phyloP scores from a whole-genome alignment of 1,140 invertebrate species.

The Drosophila miranda region DNA sequence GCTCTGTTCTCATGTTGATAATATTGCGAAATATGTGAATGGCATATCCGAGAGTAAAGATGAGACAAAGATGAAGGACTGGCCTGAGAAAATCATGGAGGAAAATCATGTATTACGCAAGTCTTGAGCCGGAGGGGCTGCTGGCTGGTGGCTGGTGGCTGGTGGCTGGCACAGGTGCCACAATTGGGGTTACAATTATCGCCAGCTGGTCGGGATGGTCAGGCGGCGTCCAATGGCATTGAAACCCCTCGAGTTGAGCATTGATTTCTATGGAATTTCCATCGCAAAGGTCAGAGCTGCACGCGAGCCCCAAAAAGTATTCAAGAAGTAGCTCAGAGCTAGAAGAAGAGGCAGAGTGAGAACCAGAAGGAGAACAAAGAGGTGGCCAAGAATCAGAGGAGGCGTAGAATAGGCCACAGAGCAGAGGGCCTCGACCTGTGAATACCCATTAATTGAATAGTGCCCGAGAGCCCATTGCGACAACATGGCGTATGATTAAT shows the following conservation, averaged over 20 bases:
- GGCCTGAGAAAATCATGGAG: not conserved
- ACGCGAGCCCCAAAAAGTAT: constrained; percentile 9
- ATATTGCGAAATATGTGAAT: constrained; percentile 1
- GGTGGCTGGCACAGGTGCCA: constrained; percentile 2
- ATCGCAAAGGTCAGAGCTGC: constrained; percentile 38
- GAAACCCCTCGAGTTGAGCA: constrained; percentile 26
- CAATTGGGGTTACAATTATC: constrained; percentile 33
- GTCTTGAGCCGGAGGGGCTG: not conserved
- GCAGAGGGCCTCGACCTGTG: not conserved
- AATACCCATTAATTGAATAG: no score
- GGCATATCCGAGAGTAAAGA: constrained; percentile 26
- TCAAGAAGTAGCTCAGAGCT: constrained; percentile 7
- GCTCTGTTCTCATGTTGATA: constrained; percentile 28
- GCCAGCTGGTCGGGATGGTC: constrained; percentile 31
- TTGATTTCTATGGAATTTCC: constrained; percentile 45
- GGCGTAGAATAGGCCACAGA: not conserved
- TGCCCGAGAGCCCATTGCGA: no score
- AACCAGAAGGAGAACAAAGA: not conserved
- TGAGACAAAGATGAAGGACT: not conserved
- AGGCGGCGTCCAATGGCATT: constrained; percentile 25
- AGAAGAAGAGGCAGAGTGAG: not conserved
- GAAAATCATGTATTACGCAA: constrained; percentile 36
- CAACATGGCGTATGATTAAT: no score
- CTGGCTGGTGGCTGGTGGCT: not conserved
- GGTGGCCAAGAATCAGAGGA: not conserved